Evolutionary conservation across 2,888 invertebrate species (phyloP), one percentile per base, ranked within the genome.

Genomic region (Leistus spinibarbis): DNA sequence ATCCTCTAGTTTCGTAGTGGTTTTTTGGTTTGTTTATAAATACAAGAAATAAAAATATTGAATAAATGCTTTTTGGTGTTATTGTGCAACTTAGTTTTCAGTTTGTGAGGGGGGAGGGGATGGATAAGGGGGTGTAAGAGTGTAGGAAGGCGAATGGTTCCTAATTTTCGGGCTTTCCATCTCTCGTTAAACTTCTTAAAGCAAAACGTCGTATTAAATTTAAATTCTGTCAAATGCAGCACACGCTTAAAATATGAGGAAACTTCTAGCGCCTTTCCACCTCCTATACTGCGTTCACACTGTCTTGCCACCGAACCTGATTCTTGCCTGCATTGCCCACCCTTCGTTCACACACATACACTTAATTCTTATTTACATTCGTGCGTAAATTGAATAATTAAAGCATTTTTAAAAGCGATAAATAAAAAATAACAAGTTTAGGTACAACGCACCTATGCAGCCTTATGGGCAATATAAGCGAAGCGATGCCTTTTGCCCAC

Each of bases 161-260:
- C 65, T 72, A 72, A 72, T 72, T 72, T 72, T 72, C 72, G 40
- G 65, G 63, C 71, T 54, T 40, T 27, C n/a, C 65, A 13, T 17
- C 65, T 23, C 17, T 79, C 79, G 79, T 80, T 80, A 80, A 80
- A 80, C 80, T 80, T 78, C 77, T 77, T 78, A 79, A 78, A 77
- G 78, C 77, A 76, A 78, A 78, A 76, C 78, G 79, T 80, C 81
- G 80, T 79, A 81, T 81, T 82, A 81, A 81, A 82, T 82, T 82
- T 81, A 81, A 79, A 81, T 78, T 79, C 80, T 82, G 82, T 82
- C 82, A 82, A 81, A 81, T 79, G 79, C 82, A 82, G 75, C 63
- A 62, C 81, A 81, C 78, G 80, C 77, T 80, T 82, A 80, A 82
- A 81, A 81, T 82, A 82, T 81, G 79, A 79, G 78, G 79, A 78